A percentile compares a stretch with the other conserved stretches of the same genome.
Evolutionary conservation across 2,113 vertebrate genomes (phyloP).

Genomic region (Murina feae): DNA sequence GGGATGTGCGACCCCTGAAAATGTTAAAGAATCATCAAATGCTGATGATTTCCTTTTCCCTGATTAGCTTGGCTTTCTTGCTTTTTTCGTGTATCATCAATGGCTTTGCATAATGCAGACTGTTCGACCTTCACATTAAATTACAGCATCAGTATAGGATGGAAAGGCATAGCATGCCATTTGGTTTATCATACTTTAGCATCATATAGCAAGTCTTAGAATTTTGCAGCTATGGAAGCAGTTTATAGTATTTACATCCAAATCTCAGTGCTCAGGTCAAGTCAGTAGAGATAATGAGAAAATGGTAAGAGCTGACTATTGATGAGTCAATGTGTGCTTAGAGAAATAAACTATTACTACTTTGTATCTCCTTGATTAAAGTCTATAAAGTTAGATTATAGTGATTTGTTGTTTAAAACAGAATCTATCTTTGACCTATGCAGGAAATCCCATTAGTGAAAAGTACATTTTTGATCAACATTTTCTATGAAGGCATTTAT

Average conservation of each 20-base stretch:
- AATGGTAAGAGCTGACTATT: background rate
- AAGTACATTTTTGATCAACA: background rate
- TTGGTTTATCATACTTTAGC: constrained; percentile 9
- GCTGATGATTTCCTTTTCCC: background rate
- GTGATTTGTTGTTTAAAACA: constrained; percentile 35
- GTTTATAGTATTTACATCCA: background rate
- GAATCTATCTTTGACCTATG: background rate
- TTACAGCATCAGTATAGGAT: background rate
- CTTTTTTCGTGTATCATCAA: background rate
- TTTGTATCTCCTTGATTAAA: background rate
- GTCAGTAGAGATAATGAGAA: background rate
- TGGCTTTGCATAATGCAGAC: background rate
- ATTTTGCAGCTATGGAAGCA: background rate
- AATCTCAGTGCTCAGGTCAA: constrained; percentile 3
- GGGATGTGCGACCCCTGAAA: background rate
- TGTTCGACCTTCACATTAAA: background rate
- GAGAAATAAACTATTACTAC: background rate
- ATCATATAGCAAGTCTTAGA: background rate
- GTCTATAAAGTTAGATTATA: background rate
- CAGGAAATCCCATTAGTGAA: constrained; percentile 1
- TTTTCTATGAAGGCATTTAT: constrained; percentile 11
- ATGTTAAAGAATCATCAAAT: background rate
- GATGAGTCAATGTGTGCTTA: background rate
- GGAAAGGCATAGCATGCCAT: background rate
- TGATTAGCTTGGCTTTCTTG: background rate